These are phyloP conservation scores for Pinctada fucata DNA, from an alignment of 2,888 invertebrate species.

Conservation along the genomic window DNA sequence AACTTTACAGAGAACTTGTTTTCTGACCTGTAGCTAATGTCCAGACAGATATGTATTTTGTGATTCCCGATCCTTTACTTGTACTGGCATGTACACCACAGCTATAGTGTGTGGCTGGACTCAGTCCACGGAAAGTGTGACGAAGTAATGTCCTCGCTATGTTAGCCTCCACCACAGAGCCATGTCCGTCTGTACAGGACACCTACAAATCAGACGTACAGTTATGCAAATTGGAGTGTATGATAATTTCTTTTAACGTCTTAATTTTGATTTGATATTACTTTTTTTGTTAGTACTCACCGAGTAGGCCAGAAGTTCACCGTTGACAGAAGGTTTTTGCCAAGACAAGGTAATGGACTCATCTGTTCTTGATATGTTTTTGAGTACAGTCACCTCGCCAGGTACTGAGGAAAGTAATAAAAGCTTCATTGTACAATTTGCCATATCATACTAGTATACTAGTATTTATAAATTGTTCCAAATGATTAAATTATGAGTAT, in stretches of 20 bases:
- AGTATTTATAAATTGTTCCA: too few relatives aligned
- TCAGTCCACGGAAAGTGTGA: slow-evolving; percentile 52
- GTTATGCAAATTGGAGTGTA: background rate
- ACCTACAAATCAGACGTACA: slow-evolving; percentile 47
- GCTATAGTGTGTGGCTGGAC: slow-evolving; percentile 87
- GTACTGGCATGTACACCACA: slow-evolving; percentile 84
- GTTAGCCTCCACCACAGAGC: slow-evolving; percentile 1
- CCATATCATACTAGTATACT: too few relatives aligned
- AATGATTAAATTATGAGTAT: too few relatives aligned
- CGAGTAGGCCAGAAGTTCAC: slow-evolving; percentile 77
- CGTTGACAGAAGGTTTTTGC: slow-evolving; percentile 79
- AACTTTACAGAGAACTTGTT: too few relatives aligned
- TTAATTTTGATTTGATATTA: too few relatives aligned
- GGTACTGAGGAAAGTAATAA: slow-evolving; percentile 51
- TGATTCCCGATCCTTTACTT: slow-evolving; percentile 79
- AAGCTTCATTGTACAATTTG: too few relatives aligned
- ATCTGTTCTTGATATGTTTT: slow-evolving; percentile 59
- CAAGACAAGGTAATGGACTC: slow-evolving; percentile 72
- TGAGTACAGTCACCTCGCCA: slow-evolving; percentile 58
- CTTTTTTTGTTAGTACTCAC: slow-evolving; percentile 60
- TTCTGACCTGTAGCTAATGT: slow-evolving; percentile 81
- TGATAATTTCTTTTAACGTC: too few relatives aligned
- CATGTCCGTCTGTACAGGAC: slow-evolving; percentile 47
- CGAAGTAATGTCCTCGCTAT: slow-evolving; percentile 31
- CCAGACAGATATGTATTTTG: slow-evolving; percentile 81